phyloP scores from a whole-genome alignment of 2,888 invertebrate species.

The Meteorus cinctellus region DNA sequence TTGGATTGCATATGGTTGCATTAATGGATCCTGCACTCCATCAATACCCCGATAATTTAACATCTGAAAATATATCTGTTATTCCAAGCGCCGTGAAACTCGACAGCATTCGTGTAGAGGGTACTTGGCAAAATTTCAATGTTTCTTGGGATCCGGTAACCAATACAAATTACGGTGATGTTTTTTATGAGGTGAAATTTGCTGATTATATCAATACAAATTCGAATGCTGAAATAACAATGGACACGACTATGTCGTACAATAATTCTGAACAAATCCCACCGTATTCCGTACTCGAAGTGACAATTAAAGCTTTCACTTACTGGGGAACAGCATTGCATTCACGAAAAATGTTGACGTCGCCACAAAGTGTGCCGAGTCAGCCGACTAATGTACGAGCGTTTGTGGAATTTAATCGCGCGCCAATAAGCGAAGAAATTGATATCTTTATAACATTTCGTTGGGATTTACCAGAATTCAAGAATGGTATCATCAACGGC shows the following conservation, averaged over 20 bases:
- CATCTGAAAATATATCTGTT: slow-evolving; percentile 76
- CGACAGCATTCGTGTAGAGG: slow-evolving; percentile 81
- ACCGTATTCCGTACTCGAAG: slow-evolving; percentile 83
- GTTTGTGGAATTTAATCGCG: slow-evolving; percentile 78
- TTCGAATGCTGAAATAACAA: slow-evolving; percentile 72
- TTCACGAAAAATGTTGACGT: slow-evolving; percentile 78
- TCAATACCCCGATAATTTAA: slow-evolving; percentile 77
- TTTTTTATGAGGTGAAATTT: slow-evolving; percentile 88
- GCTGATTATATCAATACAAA: slow-evolving; percentile 78
- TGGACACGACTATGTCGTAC: slow-evolving; percentile 64
- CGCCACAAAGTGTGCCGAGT: slow-evolving; percentile 88
- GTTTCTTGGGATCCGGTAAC: slow-evolving; percentile 86
- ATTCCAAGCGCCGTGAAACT: slow-evolving; percentile 83
- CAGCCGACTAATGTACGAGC: slow-evolving; percentile 83
- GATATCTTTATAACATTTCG: slow-evolving; percentile 72
- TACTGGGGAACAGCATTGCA: slow-evolving; percentile 87
- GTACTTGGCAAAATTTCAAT: slow-evolving; percentile 87
- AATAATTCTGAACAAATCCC: slow-evolving; percentile 75
- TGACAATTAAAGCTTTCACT: slow-evolving; percentile 87
- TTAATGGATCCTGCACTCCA: slow-evolving; percentile 83
- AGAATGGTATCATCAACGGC: slow-evolving; percentile 84
- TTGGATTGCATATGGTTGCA: slow-evolving; percentile 81
- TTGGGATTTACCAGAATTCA: slow-evolving; percentile 85
- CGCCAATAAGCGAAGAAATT: slow-evolving; percentile 64
- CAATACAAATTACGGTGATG: slow-evolving; percentile 85